Evolutionary conservation across 2,888 invertebrate species (phyloP), one percentile per base, ranked within the genome.

Genomic region (Protula sp.): DNA sequence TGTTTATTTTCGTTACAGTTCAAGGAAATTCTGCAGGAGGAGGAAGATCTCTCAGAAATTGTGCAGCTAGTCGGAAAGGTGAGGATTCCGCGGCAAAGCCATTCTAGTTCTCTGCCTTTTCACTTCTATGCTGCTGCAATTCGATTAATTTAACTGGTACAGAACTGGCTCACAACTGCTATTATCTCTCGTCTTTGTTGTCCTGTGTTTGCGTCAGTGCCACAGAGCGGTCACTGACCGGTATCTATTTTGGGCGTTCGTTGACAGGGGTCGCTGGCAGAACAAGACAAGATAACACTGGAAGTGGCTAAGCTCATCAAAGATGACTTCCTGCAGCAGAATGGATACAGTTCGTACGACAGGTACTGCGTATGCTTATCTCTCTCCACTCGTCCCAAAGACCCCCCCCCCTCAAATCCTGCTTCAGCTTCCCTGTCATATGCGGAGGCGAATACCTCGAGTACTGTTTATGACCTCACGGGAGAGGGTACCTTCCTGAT

Each of bases 51-150:
- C 74, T 94, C 97, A 0, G 99, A 99, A 88, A 99, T 99, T 83
- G 99, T 99, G 74, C 99, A 99, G 83, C 85, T 99, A 72, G 99
- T 99, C 69, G 99, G 99, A 79, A 99, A 99, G n/a, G n/a, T n/a
- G n/a, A n/a, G n/a, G n/a, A n/a, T n/a, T n/a, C n/a, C n/a, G n/a
- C 85, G 84, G 84, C 64, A 75, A 19, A 50, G 14, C 9, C 14
- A 50, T 50, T 19, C 24, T 9, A n/a, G 50, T 19, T 22, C 50
- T 50, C 14, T 50, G 45, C 45, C 19, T 22, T 14, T 24, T 53
- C 3, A 38, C 9, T 24, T 5, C 22, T 1, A 1, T 54, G 3
- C 31, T 19, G n/a, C 45, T n/a, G 24, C 45, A 38, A 38, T 19
- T 38, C 9, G 45, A 14, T 38, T 38, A 19, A 14, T 9, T 38